phyloP scores from a whole-genome alignment of 2,888 invertebrate genomes.

The Ferdinandea cuprea region DNA sequence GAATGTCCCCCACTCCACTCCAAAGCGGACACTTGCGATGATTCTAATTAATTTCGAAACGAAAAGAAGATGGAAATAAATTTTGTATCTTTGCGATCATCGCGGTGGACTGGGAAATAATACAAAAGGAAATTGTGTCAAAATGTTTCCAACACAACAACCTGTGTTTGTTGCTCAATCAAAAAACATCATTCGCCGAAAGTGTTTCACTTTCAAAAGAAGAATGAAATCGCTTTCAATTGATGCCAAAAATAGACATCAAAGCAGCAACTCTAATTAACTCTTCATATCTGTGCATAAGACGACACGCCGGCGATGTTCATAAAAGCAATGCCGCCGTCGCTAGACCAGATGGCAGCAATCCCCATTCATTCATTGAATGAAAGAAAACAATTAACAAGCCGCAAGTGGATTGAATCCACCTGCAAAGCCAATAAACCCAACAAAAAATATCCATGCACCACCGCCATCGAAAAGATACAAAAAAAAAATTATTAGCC shows the following conservation, averaged over 20 bases:
- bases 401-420: slow-evolving; percentile 39
- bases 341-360: slow-evolving; percentile 63
- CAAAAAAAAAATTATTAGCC: background rate
- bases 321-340: slow-evolving; percentile 17
- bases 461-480: slow-evolving; percentile 38
- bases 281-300: slow-evolving; percentile 27
- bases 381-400: slow-evolving; percentile 20
- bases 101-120: too few species aligned
- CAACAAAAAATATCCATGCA: slow-evolving; percentile 4
- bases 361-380: too few species aligned
- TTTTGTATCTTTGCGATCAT: slow-evolving; percentile 26
- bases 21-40: slow-evolving; percentile 15
- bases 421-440: slow-evolving; percentile 43
- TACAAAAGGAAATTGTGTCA: slow-evolving; percentile 16
- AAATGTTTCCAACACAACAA: background rate
- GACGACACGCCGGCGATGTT: background rate
- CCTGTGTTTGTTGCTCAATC: slow-evolving; percentile 63
- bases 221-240: slow-evolving; percentile 60
- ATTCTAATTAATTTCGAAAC: slow-evolving; percentile 55
- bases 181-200: slow-evolving; percentile 20
- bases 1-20: slow-evolving; percentile 15
- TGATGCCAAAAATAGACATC: slow-evolving; percentile 63
- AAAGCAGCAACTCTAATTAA: slow-evolving; percentile 60
- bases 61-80: background rate
- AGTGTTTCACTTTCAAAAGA: slow-evolving; percentile 3